Base-by-base conservation (phyloP, 1,140 invertebrate species). In the Schmidtea mediterranea region DNA sequence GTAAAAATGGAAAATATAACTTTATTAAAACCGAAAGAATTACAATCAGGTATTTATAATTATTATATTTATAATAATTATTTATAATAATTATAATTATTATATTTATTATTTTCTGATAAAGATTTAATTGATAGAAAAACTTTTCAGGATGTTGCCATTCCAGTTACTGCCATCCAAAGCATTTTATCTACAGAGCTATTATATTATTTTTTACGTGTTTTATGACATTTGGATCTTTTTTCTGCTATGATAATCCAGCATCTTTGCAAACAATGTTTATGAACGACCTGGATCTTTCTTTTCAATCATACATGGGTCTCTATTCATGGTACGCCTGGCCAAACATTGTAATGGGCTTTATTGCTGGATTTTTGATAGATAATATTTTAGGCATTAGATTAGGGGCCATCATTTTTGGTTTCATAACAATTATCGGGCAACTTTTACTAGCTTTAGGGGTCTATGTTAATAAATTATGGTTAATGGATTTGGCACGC, bases 231-330 rank as follows among this genome's bases (percentile, higher is more conserved):
- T 46, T 46, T 22, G 82, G 82, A 54, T 86, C 82, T n/a, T 92
- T 87, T 62, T 95, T 90, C 61, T 94, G 87, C 61, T 95, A 89
- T 71, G 89, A 95, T 62, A 89, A 82, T 65, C 87, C 89, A 32
- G 80, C 75, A 48, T 82, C 87, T 10, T 60, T 97, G 32, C 79
- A 86, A 59, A 76, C 82, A 56, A 74, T 79, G 54, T 84, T 94
- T 58, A 78, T 76, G 57, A 59, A 69, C 53, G 84, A 90, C 58
- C 71, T 92, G 58, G 61, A 75, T 38, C 70, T 94, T 43, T 73
- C 72, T n/a, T 80, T 78, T 19, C 74, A 75, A 1, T 65, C 81
- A 59, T 95, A 82, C 70, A 76, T 80, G 53, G 65, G 76, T 38
- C 70, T 95, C 18, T 95, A 94, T 68, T 79, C 84, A 1, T 78